A percentile compares a stretch with the other conserved stretches of the same genome.
Conservation (phyloP, 2,113 vertebrate genomes). For the Tretioscincus oriximinensis region DNA sequence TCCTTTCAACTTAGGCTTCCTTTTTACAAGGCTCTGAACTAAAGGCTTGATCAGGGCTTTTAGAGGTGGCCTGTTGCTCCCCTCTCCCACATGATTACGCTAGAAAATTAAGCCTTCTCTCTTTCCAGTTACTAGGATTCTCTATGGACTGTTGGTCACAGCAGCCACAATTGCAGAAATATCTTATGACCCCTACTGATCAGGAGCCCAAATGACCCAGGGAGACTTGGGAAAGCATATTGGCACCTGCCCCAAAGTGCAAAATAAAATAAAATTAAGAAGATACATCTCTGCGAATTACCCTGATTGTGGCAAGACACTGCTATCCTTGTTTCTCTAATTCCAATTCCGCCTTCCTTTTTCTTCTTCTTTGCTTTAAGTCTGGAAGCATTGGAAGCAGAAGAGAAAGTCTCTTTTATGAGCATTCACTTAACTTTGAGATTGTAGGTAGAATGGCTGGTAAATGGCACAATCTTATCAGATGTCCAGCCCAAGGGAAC, state of each 20-base stretch:
- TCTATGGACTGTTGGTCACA: accelerated
- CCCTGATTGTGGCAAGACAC: not conserved
- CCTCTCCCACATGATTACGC: not conserved
- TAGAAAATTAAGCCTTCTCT: not conserved
- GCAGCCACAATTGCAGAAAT: not conserved
- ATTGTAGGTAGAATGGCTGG: no score
- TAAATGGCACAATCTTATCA: no score
- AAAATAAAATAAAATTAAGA: no score
- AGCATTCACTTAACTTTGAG: not conserved
- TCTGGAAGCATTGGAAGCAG: not conserved
- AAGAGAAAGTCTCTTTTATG: not conserved
- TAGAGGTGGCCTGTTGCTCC: not conserved
- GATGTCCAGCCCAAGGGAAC: no score
- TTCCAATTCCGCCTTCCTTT: not conserved
- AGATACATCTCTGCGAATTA: not conserved
- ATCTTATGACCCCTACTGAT: not conserved
- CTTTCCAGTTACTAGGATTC: not conserved
- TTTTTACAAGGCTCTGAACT: not conserved
- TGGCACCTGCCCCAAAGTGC: no score
- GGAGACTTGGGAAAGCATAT: no score
- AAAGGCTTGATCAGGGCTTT: not conserved
- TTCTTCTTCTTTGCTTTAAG: not conserved
- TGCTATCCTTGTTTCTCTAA: not conserved
- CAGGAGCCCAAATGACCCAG: no score
- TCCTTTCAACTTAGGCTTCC: not conserved